A percentile compares a stretch with the other conserved stretches of the same genome.
Evolutionary conservation across 2,888 invertebrate genomes (phyloP).

Genomic region (Fragum sueziense): DNA sequence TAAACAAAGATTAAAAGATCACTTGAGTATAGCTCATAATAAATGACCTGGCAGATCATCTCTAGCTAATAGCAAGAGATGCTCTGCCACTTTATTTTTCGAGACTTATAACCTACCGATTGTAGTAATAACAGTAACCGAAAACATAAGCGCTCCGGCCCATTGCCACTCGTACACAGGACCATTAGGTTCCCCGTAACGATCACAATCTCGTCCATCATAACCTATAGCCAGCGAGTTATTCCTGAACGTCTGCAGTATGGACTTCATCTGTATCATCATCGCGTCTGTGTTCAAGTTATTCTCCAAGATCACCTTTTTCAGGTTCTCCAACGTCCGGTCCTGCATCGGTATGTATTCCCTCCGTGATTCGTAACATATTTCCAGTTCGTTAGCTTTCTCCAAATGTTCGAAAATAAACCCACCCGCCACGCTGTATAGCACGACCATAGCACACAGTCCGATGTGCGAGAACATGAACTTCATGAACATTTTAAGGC

Average conservation of each 20-base stretch:
- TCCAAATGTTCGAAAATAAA: slow-evolving; percentile 82
- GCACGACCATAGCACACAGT: slow-evolving; percentile 78
- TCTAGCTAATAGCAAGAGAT: too few relatives aligned
- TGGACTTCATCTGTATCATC: slow-evolving; percentile 72
- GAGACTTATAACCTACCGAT: slow-evolving; percentile 81
- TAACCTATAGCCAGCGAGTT: slow-evolving; percentile 80
- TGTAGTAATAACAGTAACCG: slow-evolving; percentile 81
- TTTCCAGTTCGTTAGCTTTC: slow-evolving; percentile 80
- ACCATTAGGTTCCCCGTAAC: slow-evolving; percentile 76
- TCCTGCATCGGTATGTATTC: slow-evolving; percentile 77
- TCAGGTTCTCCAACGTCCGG: slow-evolving; percentile 72
- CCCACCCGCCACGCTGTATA: slow-evolving; percentile 81
- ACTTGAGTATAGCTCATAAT: too few relatives aligned
- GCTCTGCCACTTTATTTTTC: too few relatives aligned
- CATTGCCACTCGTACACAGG: slow-evolving; percentile 80
- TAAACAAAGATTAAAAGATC: too few relatives aligned
- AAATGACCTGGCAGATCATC: too few relatives aligned
- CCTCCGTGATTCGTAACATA: slow-evolving; percentile 76
- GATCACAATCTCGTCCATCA: slow-evolving; percentile 77
- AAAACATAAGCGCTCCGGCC: slow-evolving; percentile 81
- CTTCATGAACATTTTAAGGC: slow-evolving; percentile 77
- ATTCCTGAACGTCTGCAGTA: slow-evolving; percentile 77
- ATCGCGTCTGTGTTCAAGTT: slow-evolving; percentile 70
- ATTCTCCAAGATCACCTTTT: slow-evolving; percentile 73
- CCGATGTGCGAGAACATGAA: slow-evolving; percentile 82